Percentiles rank a stretch among this genome's conserved stretches.
These are phyloP conservation scores for Ascidia mentula DNA, from an alignment of 23 tunicate species.

Conservation along the genomic window DNA sequence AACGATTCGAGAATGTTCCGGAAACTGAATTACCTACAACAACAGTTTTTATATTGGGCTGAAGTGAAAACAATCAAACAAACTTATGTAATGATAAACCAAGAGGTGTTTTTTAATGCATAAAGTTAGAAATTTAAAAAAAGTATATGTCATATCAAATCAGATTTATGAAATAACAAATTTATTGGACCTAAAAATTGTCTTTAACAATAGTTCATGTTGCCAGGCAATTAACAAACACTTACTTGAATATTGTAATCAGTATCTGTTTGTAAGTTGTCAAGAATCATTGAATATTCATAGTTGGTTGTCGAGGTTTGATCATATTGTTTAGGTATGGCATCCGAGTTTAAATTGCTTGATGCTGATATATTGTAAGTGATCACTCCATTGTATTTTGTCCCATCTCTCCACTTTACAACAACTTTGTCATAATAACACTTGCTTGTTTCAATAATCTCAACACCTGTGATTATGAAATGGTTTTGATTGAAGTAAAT, in stretches of 20 bases:
- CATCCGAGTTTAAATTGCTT: background rate
- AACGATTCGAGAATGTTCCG: background rate
- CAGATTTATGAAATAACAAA: no score
- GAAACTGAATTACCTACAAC: background rate
- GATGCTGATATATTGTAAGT: background rate
- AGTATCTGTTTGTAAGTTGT: background rate
- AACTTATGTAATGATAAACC: no score
- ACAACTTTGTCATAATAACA: background rate
- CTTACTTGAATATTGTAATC: background rate
- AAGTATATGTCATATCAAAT: no score
- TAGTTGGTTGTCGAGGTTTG: background rate
- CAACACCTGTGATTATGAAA: background rate
- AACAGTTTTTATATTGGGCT: no score
- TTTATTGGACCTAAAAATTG: no score
- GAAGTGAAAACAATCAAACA: no score
- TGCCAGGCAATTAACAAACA: no score
- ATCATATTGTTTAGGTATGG: background rate
- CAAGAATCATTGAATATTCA: background rate
- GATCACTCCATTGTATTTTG: background rate
- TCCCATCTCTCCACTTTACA: background rate
- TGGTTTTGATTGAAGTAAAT: background rate
- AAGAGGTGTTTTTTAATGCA: no score
- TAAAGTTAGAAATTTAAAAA: no score
- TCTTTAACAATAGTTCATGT: no score
- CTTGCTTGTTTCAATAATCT: slow-evolving; percentile 2